phyloP scores from a whole-genome alignment of 2,113 vertebrate genomes.

The Dasyprocta punctata region DNA sequence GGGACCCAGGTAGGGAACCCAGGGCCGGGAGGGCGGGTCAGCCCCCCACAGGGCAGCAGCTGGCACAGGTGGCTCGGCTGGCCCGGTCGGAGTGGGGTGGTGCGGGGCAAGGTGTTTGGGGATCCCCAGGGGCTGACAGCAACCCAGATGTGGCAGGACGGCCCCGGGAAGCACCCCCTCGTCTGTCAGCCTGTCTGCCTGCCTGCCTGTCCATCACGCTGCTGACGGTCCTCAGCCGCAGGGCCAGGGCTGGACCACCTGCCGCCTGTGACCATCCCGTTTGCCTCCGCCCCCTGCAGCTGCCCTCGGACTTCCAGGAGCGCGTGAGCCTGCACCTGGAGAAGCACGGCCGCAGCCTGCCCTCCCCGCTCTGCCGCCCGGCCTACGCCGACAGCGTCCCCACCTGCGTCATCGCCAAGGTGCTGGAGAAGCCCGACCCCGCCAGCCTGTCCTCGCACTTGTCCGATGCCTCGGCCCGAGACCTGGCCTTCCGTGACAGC shows the following conservation, averaged over 20 bases:
- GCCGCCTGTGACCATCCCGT: not conserved
- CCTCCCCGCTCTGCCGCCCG: conserved; percentile 88
- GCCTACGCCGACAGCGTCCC: conserved; percentile 92
- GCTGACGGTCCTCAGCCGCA: not conserved
- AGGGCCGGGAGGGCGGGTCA: not conserved
- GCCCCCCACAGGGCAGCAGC: not conserved
- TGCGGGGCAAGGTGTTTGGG: not conserved
- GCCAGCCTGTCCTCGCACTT: conserved; percentile 90
- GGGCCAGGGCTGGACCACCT: not conserved
- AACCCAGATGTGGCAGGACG: not conserved
- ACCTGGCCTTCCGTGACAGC: conserved; percentile 86
- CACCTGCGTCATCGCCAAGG: conserved; percentile 91
- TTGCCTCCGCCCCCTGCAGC: conserved; percentile 81
- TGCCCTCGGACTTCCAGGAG: conserved; percentile 94
- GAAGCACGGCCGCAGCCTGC: conserved; percentile 89
- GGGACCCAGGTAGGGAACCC: not conserved
- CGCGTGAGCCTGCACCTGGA: conserved; percentile 93
- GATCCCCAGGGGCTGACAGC: not conserved
- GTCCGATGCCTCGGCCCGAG: conserved; percentile 88
- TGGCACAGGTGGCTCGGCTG: not conserved
- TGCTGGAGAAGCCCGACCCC: conserved; percentile 94
- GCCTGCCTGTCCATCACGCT: rapidly evolving
- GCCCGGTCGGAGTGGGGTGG: rapidly evolving
- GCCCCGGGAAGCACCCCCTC: not conserved
- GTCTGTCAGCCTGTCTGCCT: not conserved